Evolutionary conservation across 2,797 vertebrate genomes (phyloP), one percentile per base, ranked within the genome.

Genomic region (Enteromius paludinosus): DNA sequence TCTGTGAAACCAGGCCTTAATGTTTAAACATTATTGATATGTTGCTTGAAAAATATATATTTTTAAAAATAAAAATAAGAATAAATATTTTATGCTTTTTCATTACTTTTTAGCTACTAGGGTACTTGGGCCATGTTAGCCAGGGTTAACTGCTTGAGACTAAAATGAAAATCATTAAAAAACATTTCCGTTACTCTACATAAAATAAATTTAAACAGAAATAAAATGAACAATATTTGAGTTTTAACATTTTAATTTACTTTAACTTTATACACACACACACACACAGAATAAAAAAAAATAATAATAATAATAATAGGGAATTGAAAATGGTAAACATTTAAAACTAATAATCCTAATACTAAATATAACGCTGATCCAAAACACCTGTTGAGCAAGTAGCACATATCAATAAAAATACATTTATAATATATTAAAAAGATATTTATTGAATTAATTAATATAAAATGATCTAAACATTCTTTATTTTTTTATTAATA

Each of bases 251-350:
- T 20, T n/a, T 10, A n/a, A 10, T n/a, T 10, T 4, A 23, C 4
- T 59, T 59, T 2, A 59, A 59, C n/a, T 25, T 59, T 2, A 61
- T 25, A 12, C n/a, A n/a, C 3, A 52, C 3, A 52, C 2, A 3
- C 52, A n/a, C 20, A n/a, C 20, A n/a, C 8, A 54, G 1, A 41
- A 41, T 41, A 41, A 41, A 54, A 8, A 54, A 3, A 54, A n/a
- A 10, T 0, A 56, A 11, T 0, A n/a, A n/a, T n/a, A n/a, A n/a
- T n/a, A n/a, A n/a, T n/a, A 10, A 59, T 28, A 4, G 15, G 5
- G 7, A 61, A 7, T 15, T 30, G 1, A 5, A 28, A 61, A 28
- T 28, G 14, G 2, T 28, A 28, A 61, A 28, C 25, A 61, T 61
- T 61, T 25, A 6, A 28, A 61, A 61, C 11, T 23, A 23, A 28